phyloP scores from a whole-genome alignment of 2,113 vertebrate genomes.

The Bambusicola thoracicus region DNA sequence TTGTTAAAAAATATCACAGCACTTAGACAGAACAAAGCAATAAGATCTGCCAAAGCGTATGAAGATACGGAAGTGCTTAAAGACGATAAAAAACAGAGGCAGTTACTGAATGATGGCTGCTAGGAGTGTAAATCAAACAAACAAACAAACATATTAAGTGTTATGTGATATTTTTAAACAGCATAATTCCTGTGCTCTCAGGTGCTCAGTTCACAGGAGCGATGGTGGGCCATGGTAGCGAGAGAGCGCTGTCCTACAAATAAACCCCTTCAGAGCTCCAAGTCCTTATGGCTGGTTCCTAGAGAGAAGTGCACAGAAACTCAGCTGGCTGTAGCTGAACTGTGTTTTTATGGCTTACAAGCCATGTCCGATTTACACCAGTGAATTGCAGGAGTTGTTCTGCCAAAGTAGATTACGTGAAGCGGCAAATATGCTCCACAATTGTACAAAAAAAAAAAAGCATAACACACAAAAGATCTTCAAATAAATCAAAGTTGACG shows the following conservation, averaged over 20 bases:
- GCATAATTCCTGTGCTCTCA: neutral
- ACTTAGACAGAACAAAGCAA: neutral
- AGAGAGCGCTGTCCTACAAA: neutral
- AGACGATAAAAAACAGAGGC: neutral
- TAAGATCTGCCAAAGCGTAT: neutral
- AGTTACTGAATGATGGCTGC: neutral
- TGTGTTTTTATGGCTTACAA: neutral
- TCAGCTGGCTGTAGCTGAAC: neutral
- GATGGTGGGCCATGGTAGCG: rapidly evolving
- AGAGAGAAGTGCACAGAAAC: neutral
- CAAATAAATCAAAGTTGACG: neutral
- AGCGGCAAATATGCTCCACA: neutral
- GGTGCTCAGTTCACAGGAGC: neutral
- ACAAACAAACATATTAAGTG: neutral
- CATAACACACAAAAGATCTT: neutral
- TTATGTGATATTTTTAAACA: neutral
- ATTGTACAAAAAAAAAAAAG: neutral
- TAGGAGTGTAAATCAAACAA: neutral
- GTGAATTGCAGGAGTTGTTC: neutral
- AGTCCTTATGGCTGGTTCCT: neutral
- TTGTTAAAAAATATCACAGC: neutral
- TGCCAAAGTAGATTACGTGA: conserved; percentile 5
- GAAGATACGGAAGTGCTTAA: neutral
- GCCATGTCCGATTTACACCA: neutral
- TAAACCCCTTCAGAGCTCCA: neutral